These are phyloP conservation scores for Drosophila nannoptera DNA, from an alignment of 1,140 invertebrate genomes.

Conservation along the genomic window DNA sequence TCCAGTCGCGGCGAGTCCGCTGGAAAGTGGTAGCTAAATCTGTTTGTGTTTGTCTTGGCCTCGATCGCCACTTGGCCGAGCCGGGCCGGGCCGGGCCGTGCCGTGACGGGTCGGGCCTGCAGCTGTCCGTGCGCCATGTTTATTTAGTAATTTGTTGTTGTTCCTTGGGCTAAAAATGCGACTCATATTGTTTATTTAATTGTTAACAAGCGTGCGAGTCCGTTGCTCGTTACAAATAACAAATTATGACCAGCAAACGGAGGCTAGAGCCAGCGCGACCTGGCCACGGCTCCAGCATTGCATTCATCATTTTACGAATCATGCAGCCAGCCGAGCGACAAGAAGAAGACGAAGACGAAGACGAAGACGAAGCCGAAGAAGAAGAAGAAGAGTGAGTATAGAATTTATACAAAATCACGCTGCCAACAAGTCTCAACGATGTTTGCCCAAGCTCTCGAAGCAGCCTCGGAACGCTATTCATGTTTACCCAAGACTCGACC, in stretches of 20 bases:
- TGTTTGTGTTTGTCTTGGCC: slow-evolving; percentile 56
- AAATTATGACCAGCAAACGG: slow-evolving; percentile 64
- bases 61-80: slow-evolving; percentile 27
- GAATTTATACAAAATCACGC: slow-evolving; percentile 75
- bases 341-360: too few species aligned
- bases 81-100: too few species aligned
- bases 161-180: slow-evolving; percentile 57
- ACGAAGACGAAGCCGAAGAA: too few species aligned
- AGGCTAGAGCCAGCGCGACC: slow-evolving; percentile 25
- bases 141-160: slow-evolving; percentile 69
- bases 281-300: slow-evolving; percentile 3
- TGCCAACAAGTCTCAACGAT: slow-evolving; percentile 75
- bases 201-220: slow-evolving; percentile 66
- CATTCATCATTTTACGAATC: slow-evolving; percentile 57
- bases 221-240: slow-evolving; percentile 69
- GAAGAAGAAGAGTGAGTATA: slow-evolving; percentile 26
- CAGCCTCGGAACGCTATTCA: slow-evolving; percentile 26
- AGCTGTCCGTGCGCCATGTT: slow-evolving; percentile 40
- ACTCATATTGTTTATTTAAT: slow-evolving; percentile 78
- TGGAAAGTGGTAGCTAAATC: slow-evolving; percentile 55
- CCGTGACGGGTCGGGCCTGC: slow-evolving; percentile 3
- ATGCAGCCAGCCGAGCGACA: slow-evolving; percentile 19
- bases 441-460: slow-evolving; percentile 64
- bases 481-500: slow-evolving; percentile 70
- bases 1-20: slow-evolving; percentile 21